Percentiles rank a stretch among this genome's conserved stretches.
Conservation (phyloP, 2,113 vertebrate genomes). For the Embiotoca jacksoni region DNA sequence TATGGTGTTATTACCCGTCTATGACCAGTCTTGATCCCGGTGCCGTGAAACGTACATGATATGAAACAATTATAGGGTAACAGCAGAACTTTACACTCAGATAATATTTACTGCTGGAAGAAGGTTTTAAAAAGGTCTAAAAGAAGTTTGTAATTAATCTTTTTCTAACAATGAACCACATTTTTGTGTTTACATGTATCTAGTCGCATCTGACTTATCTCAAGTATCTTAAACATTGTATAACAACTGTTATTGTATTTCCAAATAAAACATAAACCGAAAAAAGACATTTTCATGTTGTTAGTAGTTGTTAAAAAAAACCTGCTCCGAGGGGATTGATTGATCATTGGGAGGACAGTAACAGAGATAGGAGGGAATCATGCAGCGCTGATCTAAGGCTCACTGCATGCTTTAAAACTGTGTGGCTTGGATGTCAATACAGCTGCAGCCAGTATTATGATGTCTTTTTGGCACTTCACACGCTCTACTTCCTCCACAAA, state of each 20-base stretch:
- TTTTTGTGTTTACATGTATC: neutral
- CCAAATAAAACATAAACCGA: neutral
- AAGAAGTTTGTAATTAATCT: neutral
- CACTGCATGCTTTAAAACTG: slow-evolving; percentile 23
- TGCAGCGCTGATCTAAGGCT: slow-evolving; percentile 32
- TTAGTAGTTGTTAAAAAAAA: slow-evolving; percentile 36
- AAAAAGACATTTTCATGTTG: slow-evolving; percentile 2
- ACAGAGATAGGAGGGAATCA: slow-evolving; percentile 24
- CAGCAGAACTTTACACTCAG: neutral
- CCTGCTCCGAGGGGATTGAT: slow-evolving; percentile 30
- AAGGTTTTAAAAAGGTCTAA: neutral
- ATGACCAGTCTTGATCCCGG: neutral
- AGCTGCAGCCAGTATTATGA: slow-evolving; percentile 33
- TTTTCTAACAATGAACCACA: neutral
- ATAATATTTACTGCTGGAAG: neutral
- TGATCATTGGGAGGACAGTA: slow-evolving; percentile 33
- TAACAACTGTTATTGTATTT: neutral
- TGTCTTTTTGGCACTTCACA: slow-evolving; percentile 39
- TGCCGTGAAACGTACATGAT: slow-evolving; percentile 1
- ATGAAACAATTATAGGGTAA: neutral
- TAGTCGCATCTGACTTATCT: neutral
- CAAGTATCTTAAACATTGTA: neutral
- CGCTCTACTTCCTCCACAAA: slow-evolving; percentile 20
- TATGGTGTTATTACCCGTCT: neutral
- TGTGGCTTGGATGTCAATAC: slow-evolving; percentile 23